phyloP scores from a whole-genome alignment of 2,888 invertebrate species.

The Parapristionchus giblindavisi region DNA sequence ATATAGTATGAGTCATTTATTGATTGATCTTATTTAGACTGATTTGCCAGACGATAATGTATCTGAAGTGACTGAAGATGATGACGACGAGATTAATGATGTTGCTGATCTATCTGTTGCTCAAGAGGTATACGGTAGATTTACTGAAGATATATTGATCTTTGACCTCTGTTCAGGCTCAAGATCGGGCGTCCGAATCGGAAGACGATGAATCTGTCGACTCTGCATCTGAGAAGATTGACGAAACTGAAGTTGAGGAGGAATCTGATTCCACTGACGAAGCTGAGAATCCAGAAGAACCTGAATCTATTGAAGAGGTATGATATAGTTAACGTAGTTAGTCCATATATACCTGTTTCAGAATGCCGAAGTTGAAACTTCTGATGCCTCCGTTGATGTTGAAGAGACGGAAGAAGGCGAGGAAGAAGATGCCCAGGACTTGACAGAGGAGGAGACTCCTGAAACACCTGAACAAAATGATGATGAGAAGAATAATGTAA shows the following conservation, averaged over 20 bases:
- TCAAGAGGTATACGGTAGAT: too few species aligned
- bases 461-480: neutral
- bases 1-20: too few species aligned
- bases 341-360: neutral
- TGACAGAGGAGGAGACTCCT: neutral
- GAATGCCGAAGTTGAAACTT: neutral
- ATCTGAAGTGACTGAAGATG: neutral
- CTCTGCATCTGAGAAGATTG: neutral
- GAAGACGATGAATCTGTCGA: neutral
- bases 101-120: too few species aligned
- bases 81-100: too few species aligned
- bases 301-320: neutral
- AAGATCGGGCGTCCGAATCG: too few species aligned
- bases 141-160: too few species aligned
- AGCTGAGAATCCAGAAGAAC: neutral
- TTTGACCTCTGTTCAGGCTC: too few species aligned
- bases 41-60: too few species aligned
- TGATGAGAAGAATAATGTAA: too few species aligned
- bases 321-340: neutral
- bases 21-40: too few species aligned
- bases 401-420: conserved; percentile 6
- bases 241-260: neutral
- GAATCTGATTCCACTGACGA: neutral
- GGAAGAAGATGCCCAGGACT: conserved; percentile 5
- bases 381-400: neutral